Evolutionary conservation across 2,888 invertebrate species (phyloP).

Genomic region (Sesamia inferens): DNA sequence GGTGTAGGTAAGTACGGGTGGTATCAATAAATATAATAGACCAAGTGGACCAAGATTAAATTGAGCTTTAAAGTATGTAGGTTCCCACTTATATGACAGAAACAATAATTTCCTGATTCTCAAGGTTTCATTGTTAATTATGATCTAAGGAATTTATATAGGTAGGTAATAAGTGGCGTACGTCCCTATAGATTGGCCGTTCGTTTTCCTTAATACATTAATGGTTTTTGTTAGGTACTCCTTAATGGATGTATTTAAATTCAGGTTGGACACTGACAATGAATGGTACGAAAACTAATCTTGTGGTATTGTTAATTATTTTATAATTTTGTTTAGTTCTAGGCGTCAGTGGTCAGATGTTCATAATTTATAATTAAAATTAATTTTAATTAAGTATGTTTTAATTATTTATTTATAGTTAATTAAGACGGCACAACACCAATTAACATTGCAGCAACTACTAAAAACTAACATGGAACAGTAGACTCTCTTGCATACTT

Average conservation of each 20-base stretch:
- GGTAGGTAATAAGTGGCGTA: neutral
- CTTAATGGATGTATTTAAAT: neutral
- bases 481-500: too few species aligned
- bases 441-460: too few species aligned
- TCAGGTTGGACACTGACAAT: too few species aligned
- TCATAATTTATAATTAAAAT: neutral
- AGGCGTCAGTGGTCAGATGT: neutral
- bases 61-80: too few species aligned
- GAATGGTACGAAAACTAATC: neutral
- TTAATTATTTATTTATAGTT: too few species aligned
- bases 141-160: neutral
- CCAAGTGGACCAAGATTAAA: neutral
- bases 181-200: neutral
- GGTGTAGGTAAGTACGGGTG: neutral
- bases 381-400: too few species aligned
- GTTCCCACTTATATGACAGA: neutral
- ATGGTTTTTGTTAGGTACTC: neutral
- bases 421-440: too few species aligned
- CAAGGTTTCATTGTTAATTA: conserved; percentile 22
- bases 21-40: too few species aligned
- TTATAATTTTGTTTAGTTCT: neutral
- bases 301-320: neutral
- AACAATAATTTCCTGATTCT: conserved; percentile 9
- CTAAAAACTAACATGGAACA: too few species aligned
- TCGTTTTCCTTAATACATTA: neutral